Percentiles rank a stretch among this genome's conserved stretches.
Evolutionary conservation across 2,888 invertebrate species (phyloP).

Genomic region (Muschampia plurimacula): DNA sequence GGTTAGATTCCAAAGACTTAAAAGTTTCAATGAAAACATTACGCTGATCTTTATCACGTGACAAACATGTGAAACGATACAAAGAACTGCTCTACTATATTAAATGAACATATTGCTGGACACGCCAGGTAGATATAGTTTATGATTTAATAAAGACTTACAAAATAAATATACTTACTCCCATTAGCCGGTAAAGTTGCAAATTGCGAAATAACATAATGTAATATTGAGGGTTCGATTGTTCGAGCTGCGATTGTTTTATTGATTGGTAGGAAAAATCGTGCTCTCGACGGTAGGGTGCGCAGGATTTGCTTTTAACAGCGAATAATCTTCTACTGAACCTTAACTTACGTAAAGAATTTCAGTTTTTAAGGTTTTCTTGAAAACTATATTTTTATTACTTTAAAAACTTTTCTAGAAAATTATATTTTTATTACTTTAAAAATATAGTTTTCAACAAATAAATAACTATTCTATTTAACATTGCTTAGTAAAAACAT

Average conservation of each 20-base stretch:
- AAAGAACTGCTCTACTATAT: neutral
- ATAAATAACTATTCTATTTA: too few species aligned
- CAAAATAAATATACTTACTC: conserved; percentile 20
- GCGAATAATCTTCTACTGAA: neutral
- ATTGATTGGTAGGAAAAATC: conserved; percentile 81
- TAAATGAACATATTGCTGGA: neutral
- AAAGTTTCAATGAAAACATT: too few species aligned
- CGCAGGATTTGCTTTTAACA: neutral
- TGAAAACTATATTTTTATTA: too few species aligned
- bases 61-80: too few species aligned
- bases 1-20: too few species aligned
- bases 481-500: too few species aligned
- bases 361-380: too few species aligned
- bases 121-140: neutral
- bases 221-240: conserved; percentile 59
- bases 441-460: too few species aligned
- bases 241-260: conserved; percentile 71
- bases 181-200: conserved; percentile 32
- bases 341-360: too few species aligned
- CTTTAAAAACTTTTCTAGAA: too few species aligned
- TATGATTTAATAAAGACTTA: conserved; percentile 34
- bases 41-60: too few species aligned
- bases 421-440: too few species aligned
- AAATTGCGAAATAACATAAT: conserved; percentile 55
- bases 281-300: conserved; percentile 62